phyloP scores from a whole-genome alignment of 2,797 vertebrate species.

The Malurus splendens region DNA sequence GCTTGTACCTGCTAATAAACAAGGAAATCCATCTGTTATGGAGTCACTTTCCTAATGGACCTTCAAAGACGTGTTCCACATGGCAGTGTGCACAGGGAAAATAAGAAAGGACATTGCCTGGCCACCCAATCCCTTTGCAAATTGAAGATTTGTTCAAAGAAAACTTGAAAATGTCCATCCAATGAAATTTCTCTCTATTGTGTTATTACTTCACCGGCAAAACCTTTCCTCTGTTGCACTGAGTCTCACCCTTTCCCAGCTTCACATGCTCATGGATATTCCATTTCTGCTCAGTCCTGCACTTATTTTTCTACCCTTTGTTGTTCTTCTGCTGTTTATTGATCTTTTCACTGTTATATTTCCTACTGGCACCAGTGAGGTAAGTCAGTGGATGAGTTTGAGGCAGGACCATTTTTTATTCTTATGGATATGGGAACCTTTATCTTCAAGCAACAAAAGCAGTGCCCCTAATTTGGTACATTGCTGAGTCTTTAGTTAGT shows the following conservation, averaged over 20 bases:
- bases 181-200: background rate
- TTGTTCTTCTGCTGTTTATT: background rate
- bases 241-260: background rate
- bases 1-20: conserved; percentile 41
- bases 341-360: conserved; percentile 3
- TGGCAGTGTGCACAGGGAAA: conserved; percentile 13
- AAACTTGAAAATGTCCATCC: background rate
- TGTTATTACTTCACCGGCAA: conserved; percentile 22
- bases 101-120: background rate
- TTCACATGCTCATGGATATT: background rate
- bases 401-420: background rate
- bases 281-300: background rate
- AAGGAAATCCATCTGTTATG: conserved; percentile 25
- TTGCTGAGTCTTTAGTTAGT: background rate
- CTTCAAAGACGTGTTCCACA: conserved; percentile 2
- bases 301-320: background rate
- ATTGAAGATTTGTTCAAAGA: conserved; percentile 14
- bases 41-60: conserved; percentile 5
- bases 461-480: background rate
- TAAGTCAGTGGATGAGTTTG: background rate
- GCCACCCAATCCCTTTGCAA: conserved; percentile 54
- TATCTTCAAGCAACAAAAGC: background rate
- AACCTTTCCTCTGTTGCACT: conserved; percentile 2
- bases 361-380: background rate
- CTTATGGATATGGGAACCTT: background rate